These are phyloP conservation scores for Opisthograptis luteolata DNA, from an alignment of 2,888 invertebrate species.

Conservation along the genomic window DNA sequence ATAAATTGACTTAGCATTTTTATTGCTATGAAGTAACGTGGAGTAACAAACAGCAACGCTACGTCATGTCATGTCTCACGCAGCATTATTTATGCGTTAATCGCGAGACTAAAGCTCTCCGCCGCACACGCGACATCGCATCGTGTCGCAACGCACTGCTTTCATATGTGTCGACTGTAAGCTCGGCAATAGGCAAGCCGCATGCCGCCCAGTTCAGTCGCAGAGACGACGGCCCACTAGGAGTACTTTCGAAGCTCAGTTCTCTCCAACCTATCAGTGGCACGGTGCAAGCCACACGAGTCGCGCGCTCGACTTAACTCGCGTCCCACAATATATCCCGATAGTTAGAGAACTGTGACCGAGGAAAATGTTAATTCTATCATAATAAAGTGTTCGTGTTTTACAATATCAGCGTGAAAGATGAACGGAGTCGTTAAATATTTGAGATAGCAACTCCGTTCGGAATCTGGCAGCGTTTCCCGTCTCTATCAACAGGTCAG, in stretches of 20 bases:
- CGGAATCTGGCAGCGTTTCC: constrained; percentile 49
- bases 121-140: no score
- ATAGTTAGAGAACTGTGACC: constrained; percentile 22
- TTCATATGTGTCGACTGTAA: constrained; percentile 16
- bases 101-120: no score
- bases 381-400: constrained; percentile 40
- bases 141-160: no score
- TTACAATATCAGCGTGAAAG: constrained; percentile 49
- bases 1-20: no score
- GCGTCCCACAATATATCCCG: constrained; percentile 18
- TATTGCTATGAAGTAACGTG: no score
- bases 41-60: no score
- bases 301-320: constrained; percentile 20
- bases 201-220: constrained; percentile 40
- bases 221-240: constrained; percentile 37
- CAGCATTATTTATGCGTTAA: no score
- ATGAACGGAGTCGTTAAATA: constrained; percentile 56
- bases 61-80: no score
- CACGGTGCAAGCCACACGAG: constrained; percentile 25
- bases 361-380: constrained; percentile 47
- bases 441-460: constrained; percentile 55
- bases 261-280: constrained; percentile 47
- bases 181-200: constrained; percentile 64
- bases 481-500: constrained; percentile 70
- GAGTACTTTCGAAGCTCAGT: constrained; percentile 41